A percentile compares a stretch with the other conserved stretches of the same genome.
Conservation (phyloP, 2,797 vertebrate species). For the Oophaga sylvatica region DNA sequence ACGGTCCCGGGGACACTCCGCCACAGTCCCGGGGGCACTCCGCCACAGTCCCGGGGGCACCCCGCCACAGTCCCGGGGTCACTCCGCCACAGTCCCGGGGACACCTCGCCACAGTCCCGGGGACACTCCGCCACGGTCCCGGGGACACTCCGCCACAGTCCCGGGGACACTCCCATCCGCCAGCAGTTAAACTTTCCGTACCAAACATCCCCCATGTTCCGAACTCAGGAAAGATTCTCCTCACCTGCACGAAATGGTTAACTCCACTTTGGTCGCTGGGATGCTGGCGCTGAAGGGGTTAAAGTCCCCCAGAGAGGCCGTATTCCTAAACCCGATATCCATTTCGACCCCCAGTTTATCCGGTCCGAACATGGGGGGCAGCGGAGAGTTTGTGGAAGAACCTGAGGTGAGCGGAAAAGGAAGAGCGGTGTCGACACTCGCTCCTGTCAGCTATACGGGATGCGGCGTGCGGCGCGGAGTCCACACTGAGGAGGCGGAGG, state of each 20-base stretch:
- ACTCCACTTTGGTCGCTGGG: conserved; percentile 95
- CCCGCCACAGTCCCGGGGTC: no score
- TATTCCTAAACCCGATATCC: conserved; percentile 80
- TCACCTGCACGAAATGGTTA: conserved; percentile 96
- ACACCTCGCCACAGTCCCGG: background rate
- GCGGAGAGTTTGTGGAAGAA: conserved; percentile 32
- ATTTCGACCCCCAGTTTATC: conserved; percentile 68
- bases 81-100: background rate
- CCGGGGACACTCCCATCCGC: background rate
- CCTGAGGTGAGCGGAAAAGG: conserved; percentile 14
- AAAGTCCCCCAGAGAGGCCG: conserved; percentile 90
- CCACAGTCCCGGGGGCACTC: no score
- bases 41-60: no score
- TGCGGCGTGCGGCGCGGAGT: conserved; percentile 10
- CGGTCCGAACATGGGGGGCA: conserved; percentile 67
- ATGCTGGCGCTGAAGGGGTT: conserved; percentile 86
- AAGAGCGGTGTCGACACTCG: background rate
- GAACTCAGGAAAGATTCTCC: conserved; percentile 41
- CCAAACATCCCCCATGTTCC: background rate
- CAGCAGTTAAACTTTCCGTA: background rate
- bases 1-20: no score
- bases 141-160: background rate
- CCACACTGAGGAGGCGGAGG: background rate
- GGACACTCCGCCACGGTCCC: background rate
- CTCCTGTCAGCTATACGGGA: conserved; percentile 17